These are phyloP conservation scores for Trinorchestia longiramus DNA, from an alignment of 1,140 invertebrate species.

Conservation along the genomic window DNA sequence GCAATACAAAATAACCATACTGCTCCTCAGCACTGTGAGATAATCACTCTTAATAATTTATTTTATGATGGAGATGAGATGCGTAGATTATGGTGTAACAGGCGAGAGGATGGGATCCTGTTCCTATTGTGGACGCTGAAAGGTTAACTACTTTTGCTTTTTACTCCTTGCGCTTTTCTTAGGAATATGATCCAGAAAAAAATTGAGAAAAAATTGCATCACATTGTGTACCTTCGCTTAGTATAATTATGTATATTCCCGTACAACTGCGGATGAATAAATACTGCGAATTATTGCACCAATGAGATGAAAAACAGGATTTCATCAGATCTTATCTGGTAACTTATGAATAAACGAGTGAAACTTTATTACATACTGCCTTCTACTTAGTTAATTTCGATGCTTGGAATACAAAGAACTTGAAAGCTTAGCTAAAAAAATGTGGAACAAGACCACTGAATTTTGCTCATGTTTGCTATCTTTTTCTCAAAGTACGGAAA, in stretches of 20 bases:
- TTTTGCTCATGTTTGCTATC: too few relatives aligned
- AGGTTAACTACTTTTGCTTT: not conserved
- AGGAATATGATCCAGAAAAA: not conserved
- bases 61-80: not conserved
- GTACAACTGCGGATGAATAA: not conserved
- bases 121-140: not conserved
- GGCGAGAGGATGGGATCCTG: not conserved
- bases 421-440: too few relatives aligned
- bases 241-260: not conserved
- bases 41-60: not conserved
- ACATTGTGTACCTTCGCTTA: not conserved
- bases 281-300: too few relatives aligned
- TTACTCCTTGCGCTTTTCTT: not conserved
- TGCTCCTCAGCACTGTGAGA: not conserved
- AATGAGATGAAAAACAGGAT: not conserved
- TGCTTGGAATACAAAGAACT: too few relatives aligned
- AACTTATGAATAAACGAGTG: not conserved
- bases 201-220: not conserved
- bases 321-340: not conserved
- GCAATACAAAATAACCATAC: not conserved
- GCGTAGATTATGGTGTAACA: not conserved
- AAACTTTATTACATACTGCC: too few relatives aligned
- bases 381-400: too few relatives aligned
- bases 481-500: too few relatives aligned
- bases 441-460: too few relatives aligned